Percentiles rank a stretch among this genome's conserved stretches.
These are phyloP conservation scores for Nipponia nippon DNA, from an alignment of 2,113 vertebrate genomes.

Conservation along the genomic window DNA sequence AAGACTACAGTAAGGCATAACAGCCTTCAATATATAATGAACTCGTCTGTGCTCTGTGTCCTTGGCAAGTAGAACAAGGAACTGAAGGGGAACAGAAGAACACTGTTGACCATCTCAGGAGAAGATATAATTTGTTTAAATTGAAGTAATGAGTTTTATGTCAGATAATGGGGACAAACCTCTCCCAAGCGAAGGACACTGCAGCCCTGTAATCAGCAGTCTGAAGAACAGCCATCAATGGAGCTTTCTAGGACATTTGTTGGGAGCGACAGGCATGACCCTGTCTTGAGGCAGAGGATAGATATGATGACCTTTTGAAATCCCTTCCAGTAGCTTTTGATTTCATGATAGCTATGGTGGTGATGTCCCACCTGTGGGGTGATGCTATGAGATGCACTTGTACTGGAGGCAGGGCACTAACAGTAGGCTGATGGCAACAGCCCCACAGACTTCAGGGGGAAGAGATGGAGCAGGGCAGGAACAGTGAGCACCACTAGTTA, in stretches of 20 bases:
- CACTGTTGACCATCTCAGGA: neutral
- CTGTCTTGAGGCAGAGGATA: neutral
- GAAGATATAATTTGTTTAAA: neutral
- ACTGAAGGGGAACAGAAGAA: neutral
- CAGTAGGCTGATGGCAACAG: neutral
- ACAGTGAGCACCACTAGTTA: neutral
- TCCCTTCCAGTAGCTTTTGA: neutral
- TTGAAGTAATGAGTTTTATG: neutral
- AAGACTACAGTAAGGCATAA: neutral
- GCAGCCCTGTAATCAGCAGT: neutral
- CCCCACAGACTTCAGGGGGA: neutral
- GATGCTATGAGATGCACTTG: neutral
- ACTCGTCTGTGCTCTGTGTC: neutral
- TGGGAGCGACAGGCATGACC: neutral
- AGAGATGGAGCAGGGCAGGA: neutral
- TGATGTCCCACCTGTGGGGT: neutral
- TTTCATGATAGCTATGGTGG: neutral
- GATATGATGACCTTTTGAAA: neutral
- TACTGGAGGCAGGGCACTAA: neutral
- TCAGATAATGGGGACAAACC: neutral
- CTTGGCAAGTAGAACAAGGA: neutral
- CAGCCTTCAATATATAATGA: neutral
- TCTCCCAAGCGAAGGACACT: neutral
- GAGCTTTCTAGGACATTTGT: neutral
- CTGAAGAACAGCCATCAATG: neutral